Base-by-base conservation (phyloP, 2,888 invertebrate species). In the Embidobia sp. region DNA sequence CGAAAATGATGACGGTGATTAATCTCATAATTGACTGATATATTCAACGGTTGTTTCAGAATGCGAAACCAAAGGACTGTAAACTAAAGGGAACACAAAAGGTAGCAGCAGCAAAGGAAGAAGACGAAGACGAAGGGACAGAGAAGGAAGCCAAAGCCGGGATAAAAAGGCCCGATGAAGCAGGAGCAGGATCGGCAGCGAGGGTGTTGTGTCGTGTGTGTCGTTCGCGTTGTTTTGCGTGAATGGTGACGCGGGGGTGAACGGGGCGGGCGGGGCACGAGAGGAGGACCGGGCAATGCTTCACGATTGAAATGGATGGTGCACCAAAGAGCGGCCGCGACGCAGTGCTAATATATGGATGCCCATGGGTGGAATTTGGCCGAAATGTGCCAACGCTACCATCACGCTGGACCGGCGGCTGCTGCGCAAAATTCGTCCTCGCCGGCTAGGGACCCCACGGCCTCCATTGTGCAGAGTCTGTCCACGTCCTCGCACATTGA, bases 291-390 rank as follows among this genome's bases (percentile, higher is more conserved):
- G 44, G 76, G 66, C 77, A 82, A 83, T 83, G 86, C 83, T 81
- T 80, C 78, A 84, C 82, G 82, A 81, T 82, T 88, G 88, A 88
- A 88, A 88, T 88, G 88, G 88, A 88, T 87, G 88, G 85, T 88
- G 84, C 83, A 85, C 84, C 85, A 85, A 85, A 84, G 83, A 87
- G 84, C 83, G 85, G 79, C 84, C 86, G 81, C 85, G 85, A 86
- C 83, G 84, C 83, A 86, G 85, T 85, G 82, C 80, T 85, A 87
- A 89, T 89, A 89, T 89, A 89, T 89, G 89, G 89, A 89, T 88
- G 88, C 89, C 88, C 89, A 89, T 89, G 89, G 89, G 84, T 89
- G 89, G 89, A 89, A 89, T 84, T 88, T 89, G 89, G 89, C 89
- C 89, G 89, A 89, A 83, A 89, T 89, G 89, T 89, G 89, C 88